These are phyloP conservation scores for Cremastinae sp. DNA, from an alignment of 2,888 invertebrate genomes.

Conservation along the genomic window DNA sequence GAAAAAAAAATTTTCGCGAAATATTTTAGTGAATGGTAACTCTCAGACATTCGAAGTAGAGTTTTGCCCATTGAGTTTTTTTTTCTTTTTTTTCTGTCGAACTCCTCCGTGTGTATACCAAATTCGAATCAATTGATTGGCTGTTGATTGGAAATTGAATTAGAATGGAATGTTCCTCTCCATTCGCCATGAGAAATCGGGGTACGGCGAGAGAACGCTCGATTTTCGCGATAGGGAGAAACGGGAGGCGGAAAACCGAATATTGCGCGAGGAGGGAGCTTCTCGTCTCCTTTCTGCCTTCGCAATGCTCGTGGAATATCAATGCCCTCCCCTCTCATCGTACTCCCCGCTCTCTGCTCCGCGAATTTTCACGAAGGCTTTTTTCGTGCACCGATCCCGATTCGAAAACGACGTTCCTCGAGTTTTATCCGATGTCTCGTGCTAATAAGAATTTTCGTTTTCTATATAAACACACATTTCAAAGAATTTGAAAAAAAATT, in stretches of 20 bases:
- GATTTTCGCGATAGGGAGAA: conserved; percentile 47
- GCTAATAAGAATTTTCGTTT: conserved; percentile 53
- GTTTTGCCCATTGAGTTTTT: conserved; percentile 67
- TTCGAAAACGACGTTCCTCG: too few species aligned
- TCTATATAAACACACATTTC: conserved; percentile 6
- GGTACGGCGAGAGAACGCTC: conserved; percentile 57
- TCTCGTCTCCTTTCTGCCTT: conserved; percentile 67
- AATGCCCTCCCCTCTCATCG: conserved; percentile 68
- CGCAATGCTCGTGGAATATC: conserved; percentile 76
- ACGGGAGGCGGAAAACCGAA: conserved; percentile 32
- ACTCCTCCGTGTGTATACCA: conserved; percentile 77
- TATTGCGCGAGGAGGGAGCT: conserved; percentile 71
- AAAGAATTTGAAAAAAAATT: too few species aligned
- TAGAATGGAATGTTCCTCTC: conserved; percentile 82
- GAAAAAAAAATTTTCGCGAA: too few species aligned
- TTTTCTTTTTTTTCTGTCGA: conserved; percentile 48
- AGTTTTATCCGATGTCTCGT: conserved; percentile 35
- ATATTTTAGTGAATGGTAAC: too few species aligned
- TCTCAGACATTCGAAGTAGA: too few species aligned
- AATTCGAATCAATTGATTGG: conserved; percentile 83
- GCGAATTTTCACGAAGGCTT: background rate
- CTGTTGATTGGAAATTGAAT: conserved; percentile 83
- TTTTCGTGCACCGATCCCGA: too few species aligned
- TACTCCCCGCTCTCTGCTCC: conserved; percentile 41
- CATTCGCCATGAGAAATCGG: conserved; percentile 61